Evolutionary conservation across 2,113 vertebrate genomes (phyloP).

Genomic region (Pomatorhinus ruficollis): DNA sequence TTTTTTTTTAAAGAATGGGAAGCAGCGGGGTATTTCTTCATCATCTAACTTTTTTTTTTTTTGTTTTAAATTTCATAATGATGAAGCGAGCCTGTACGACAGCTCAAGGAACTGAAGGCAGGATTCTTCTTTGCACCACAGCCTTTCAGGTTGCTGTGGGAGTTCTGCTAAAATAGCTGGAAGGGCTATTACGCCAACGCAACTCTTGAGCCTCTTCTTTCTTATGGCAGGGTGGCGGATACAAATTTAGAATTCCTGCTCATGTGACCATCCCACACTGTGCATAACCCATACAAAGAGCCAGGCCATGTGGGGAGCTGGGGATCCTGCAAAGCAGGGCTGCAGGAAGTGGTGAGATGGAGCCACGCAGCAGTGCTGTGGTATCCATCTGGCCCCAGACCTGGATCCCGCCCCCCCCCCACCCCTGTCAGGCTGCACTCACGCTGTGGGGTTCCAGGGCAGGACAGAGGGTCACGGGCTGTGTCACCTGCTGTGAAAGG

Average conservation of each 20-base stretch:
- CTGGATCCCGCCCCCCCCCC: too few relatives aligned
- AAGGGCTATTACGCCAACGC: neutral
- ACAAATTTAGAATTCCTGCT: constrained; percentile 24
- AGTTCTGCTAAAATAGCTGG: constrained; percentile 10
- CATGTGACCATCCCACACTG: neutral
- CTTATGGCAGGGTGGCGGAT: neutral
- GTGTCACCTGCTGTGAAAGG: neutral
- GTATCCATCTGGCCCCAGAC: rapidly evolving
- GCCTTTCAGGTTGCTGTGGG: neutral
- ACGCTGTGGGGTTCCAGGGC: neutral
- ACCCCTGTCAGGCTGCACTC: rapidly evolving
- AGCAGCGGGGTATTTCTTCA: neutral
- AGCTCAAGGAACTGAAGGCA: neutral
- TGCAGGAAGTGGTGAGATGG: rapidly evolving
- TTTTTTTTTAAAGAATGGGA: constrained; percentile 15
- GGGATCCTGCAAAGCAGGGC: neutral
- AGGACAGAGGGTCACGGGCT: neutral
- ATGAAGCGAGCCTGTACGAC: neutral
- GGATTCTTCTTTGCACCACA: neutral
- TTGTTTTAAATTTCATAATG: neutral
- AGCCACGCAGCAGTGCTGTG: rapidly evolving
- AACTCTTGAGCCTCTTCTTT: neutral
- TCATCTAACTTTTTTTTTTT: neutral
- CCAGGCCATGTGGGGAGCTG: neutral
- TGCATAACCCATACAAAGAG: neutral